These are phyloP conservation scores for Aythya baeri DNA, from an alignment of 2,113 vertebrate genomes.

Conservation along the genomic window DNA sequence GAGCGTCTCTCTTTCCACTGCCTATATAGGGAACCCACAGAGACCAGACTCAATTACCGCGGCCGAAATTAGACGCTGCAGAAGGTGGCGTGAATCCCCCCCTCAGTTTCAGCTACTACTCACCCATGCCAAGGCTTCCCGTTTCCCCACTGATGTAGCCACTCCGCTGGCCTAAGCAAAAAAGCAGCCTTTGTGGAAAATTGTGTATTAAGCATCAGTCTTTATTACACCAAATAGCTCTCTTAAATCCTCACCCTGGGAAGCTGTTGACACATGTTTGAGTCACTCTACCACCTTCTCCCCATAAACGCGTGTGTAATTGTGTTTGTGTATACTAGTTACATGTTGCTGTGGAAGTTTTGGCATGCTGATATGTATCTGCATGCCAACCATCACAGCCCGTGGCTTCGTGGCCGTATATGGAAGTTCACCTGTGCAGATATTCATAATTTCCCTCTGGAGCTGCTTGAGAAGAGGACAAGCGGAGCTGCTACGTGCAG, in stretches of 20 bases:
- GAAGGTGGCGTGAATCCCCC: background rate
- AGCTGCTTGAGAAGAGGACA: background rate
- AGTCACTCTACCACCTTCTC: slow-evolving; percentile 21
- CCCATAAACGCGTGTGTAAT: background rate
- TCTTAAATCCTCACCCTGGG: slow-evolving; percentile 26
- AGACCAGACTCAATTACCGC: background rate
- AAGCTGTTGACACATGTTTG: slow-evolving; percentile 13
- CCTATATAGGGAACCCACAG: background rate
- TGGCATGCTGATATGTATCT: background rate
- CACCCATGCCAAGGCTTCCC: background rate
- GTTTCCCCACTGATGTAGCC: background rate
- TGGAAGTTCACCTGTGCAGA: slow-evolving; percentile 32
- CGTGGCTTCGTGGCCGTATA: background rate
- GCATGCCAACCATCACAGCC: background rate
- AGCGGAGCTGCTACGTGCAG: background rate
- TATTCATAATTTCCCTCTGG: background rate
- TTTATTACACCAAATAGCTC: background rate
- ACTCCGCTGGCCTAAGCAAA: slow-evolving; percentile 24
- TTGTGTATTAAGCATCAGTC: background rate
- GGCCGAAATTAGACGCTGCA: slow-evolving; percentile 14
- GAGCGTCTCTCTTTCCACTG: background rate
- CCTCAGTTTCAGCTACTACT: background rate
- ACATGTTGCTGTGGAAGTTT: slow-evolving; percentile 39
- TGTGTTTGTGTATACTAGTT: slow-evolving; percentile 40
- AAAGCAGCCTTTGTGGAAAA: background rate